Evolutionary conservation across 2,113 vertebrate genomes (phyloP), one percentile per base, ranked within the genome.

Genomic region (Silurus glanis): DNA sequence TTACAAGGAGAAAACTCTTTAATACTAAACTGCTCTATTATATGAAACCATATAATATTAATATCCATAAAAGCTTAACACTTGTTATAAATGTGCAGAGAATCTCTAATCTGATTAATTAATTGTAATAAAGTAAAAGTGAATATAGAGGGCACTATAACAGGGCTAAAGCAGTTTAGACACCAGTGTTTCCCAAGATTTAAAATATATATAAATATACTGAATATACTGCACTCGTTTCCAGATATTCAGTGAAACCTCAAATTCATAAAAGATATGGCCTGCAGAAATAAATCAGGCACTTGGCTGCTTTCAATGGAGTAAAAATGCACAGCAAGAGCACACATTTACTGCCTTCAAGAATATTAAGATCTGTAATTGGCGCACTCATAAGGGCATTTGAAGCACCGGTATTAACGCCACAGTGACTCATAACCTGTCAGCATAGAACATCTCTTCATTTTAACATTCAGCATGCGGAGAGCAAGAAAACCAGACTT

Each of bases 61-160:
- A 47, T 85, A 86, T 74, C 83, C 62, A 85, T 84, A 83, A 88
- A 86, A 85, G 75, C 37, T 23, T 80, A 80, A 80, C 53, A 64
- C 23, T 45, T 9, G 74, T 55, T 25, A 64, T 90, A 88, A 82
- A 79, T 72, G 56, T 79, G 59, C 58, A 62, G 62, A 25, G 23
- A 47, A 69, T 80, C 82, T 83, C 28, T 83, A 23, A 84, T 82
- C 56, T 67, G 67, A 84, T 72, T 83, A 9, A 72, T 64, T 85
- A 9, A 72, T 64, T 85, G 28, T 76, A 16, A 69, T 59, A 56
- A 82, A 82, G 69, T 62, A 45, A 87, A 85, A 78, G 8, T 16
- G 61, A 69, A 74, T 25, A 47, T 75, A 51, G 69, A 78, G 75
- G 81, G 78, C 10, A 67, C 75, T 83, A 59, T 66, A 61, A 28